A percentile compares a stretch with the other conserved stretches of the same genome.
phyloP scores from a whole-genome alignment of 2,113 vertebrate genomes.

The Sinosuthora webbiana region DNA sequence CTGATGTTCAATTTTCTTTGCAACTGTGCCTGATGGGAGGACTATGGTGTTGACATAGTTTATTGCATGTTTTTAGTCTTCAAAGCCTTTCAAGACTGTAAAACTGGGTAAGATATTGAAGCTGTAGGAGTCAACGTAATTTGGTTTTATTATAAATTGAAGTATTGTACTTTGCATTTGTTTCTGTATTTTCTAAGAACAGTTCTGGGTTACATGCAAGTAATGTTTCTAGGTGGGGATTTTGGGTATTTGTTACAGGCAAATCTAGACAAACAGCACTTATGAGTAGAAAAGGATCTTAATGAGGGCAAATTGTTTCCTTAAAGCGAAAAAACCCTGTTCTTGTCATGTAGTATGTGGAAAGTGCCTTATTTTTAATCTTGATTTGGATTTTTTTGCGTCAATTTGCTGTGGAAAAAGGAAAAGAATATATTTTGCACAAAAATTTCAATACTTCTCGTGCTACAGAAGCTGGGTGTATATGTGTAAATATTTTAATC shows the following conservation, averaged over 20 bases:
- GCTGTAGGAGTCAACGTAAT: background rate
- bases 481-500: background rate
- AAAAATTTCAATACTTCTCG: background rate
- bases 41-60: background rate
- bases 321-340: background rate
- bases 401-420: background rate
- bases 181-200: background rate
- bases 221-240: background rate
- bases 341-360: background rate
- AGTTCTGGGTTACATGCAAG: background rate
- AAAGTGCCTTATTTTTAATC: background rate
- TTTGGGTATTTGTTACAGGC: background rate
- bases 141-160: background rate
- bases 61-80: background rate
- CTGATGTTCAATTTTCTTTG: background rate
- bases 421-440: background rate
- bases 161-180: background rate
- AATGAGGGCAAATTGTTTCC: background rate
- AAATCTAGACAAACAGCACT: background rate
- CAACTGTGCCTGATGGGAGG: background rate
- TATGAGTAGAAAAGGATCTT: background rate
- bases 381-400: no score
- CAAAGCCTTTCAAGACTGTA: background rate
- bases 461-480: background rate
- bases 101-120: background rate